A percentile compares a stretch with the other conserved stretches of the same genome.
These are phyloP conservation scores for Patella ulyssiponensis DNA, from an alignment of 2,888 invertebrate species.

Conservation along the genomic window DNA sequence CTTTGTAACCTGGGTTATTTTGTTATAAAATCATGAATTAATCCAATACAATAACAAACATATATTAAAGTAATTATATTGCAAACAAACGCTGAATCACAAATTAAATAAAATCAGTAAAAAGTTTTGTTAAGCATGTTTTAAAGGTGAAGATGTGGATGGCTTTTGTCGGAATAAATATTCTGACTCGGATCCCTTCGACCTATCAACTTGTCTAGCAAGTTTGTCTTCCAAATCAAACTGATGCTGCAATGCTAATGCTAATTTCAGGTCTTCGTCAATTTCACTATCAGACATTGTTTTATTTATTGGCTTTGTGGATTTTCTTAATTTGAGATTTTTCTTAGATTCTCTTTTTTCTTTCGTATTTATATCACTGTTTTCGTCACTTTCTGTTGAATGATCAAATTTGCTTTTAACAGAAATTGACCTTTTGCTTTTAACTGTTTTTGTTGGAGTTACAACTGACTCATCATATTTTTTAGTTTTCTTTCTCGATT, in stretches of 20 bases:
- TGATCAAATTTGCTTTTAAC: neutral
- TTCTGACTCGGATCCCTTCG: constrained; percentile 44
- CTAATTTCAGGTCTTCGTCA: constrained; percentile 41
- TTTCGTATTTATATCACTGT: neutral
- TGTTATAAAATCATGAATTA: too few relatives aligned
- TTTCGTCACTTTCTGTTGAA: constrained; percentile 1
- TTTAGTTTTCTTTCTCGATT: neutral
- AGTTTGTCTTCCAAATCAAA: constrained; percentile 43
- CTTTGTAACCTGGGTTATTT: too few relatives aligned
- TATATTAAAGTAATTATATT: too few relatives aligned
- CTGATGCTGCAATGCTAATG: constrained; percentile 44
- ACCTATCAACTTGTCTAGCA: constrained; percentile 34
- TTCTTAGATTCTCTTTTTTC: neutral
- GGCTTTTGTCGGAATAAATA: constrained; percentile 42
- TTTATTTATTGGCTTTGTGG: too few relatives aligned
- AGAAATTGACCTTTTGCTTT: neutral
- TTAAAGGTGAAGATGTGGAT: neutral
- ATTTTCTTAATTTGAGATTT: neutral
- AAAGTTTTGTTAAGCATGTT: neutral
- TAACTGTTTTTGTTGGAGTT: too few relatives aligned
- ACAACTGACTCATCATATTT: too few relatives aligned
- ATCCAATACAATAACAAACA: too few relatives aligned
- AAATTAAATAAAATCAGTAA: too few relatives aligned
- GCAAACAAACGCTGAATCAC: too few relatives aligned
- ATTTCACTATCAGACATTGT: too few relatives aligned